phyloP scores from a whole-genome alignment of 2,113 vertebrate species.

The Entomyzon cyanotis region DNA sequence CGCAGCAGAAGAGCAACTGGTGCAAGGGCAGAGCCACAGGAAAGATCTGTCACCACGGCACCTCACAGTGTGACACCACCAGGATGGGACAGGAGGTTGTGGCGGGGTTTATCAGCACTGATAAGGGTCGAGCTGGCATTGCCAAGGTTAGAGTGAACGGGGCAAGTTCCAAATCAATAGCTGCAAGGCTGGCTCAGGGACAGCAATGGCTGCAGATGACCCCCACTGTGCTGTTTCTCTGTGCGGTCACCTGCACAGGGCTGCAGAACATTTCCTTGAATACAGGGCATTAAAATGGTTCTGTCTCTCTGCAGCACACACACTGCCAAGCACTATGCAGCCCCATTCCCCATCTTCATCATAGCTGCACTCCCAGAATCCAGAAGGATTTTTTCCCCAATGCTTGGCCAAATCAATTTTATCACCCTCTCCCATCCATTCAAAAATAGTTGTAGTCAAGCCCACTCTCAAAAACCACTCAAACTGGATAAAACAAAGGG shows the following conservation, averaged over 20 bases:
- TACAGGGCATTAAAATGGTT: neutral
- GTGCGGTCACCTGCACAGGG: rapidly evolving
- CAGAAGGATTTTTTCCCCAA: neutral
- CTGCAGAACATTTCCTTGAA: neutral
- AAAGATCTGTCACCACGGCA: neutral
- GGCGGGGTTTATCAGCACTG: neutral
- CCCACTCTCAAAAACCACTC: neutral
- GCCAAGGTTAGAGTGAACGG: slow-evolving; percentile 27
- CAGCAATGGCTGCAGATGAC: neutral
- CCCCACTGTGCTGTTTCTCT: neutral
- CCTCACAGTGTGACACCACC: neutral
- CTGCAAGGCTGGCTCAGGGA: neutral
- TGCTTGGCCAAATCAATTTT: neutral
- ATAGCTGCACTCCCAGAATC: rapidly evolving
- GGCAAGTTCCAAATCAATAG: slow-evolving; percentile 55
- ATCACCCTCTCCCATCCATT: neutral
- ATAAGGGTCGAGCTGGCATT: neutral
- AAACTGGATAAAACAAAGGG: neutral
- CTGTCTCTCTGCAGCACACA: neutral
- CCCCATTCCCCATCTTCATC: neutral
- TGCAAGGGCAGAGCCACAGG: neutral
- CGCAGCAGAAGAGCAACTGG: neutral
- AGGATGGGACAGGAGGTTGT: neutral
- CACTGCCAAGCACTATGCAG: neutral
- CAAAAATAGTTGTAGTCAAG: neutral